Base-by-base conservation (phyloP, 2,113 vertebrate genomes). In the Narcine bancroftii region DNA sequence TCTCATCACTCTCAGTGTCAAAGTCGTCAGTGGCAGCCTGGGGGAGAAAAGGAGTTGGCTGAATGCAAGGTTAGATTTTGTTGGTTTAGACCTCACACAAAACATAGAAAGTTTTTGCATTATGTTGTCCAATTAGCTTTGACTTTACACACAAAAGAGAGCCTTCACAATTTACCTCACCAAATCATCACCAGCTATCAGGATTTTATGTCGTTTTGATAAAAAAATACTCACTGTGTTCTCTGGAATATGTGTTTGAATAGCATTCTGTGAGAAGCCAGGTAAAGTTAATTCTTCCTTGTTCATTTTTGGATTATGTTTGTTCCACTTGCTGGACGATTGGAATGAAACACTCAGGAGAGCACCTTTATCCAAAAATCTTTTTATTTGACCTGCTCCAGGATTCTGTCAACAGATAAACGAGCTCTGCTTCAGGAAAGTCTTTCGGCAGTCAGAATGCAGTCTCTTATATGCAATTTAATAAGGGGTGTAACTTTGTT, bases 1-100 rank as follows among this genome's bases (percentile, higher is more conserved):
- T 97, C 72, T 97, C 97, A 92, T 97, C 96, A 0, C 66, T 92
- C 47, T 63, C 92, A 2, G 85, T 93, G 50, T 93, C 93, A 0
- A 94, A 93, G 77, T 92, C 93, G 72, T 95, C 24, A 10, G 60
- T 91, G 21, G 36, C 63, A 66, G 24, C 87, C 89, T 91, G 39
- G 89, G 21, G 39, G 42, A 91, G 36, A 21, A 91, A 42, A 45
- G 87, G 65, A 17, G 71, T 69, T 47, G 29, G 24, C 24, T 2
- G 11, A 91, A 21, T 29, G 19, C 29, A 42, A 69, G 17, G 39
- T 91, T 33, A 69, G 36, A 29, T 42, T 69, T 69, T 24, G 24
- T 29, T 42, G 33, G 63, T 7, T 56, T 69, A 69, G 21, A 89
- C n/a, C 36, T 17, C 24, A 33, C 15, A 39, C 6, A 65, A 26